Base-by-base conservation (phyloP, 1,140 invertebrate species). In the Hycleus phaleratus region DNA sequence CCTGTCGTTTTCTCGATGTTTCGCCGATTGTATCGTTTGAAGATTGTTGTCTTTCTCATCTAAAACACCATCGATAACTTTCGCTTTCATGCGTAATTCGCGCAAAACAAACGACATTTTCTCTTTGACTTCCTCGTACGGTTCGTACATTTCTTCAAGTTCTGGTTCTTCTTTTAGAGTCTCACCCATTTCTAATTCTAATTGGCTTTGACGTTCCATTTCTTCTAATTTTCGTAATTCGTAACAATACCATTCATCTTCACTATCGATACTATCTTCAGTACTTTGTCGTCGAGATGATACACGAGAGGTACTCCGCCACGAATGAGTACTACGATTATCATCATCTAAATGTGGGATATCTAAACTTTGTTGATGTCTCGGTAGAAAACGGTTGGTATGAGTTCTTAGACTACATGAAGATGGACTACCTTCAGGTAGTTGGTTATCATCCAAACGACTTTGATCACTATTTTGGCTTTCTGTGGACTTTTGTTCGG, bases 221-320 rank as follows among this genome's bases (percentile, higher is more conserved):
- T 93, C 87, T 74, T 94, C 88, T 39, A 95, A 71, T 73, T 93
- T 91, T 46, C 87, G 78, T 49, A 93, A 68, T 68, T 93, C 91
- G 71, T 95, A 92, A 60, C 88, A 89, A 67, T 93, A 95, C 86
- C 91, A 95, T 76, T 94, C 91, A 69, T 95, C 91, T 74, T 95
- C 91, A 43, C 88, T 91, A 72, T 95, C 91, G 54, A 95, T 94
- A 56, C 88, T 91, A 64, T 95, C 91, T 75, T 93, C 91, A 0
- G 91, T 94, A 71, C 90, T 93, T 76, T 95, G 91, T 39, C 91
- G 76, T 66, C 91, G 79, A 2, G 91, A 93, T 4, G 90, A 91
- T n/a, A 90, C 86, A 61, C 88, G 77, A 1, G 90, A 93, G 2
- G 88, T 85, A 66, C 89, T 92, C 59, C 90, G 79, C 76, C 86